Evolutionary conservation across 2,888 invertebrate genomes (phyloP), one percentile per base, ranked within the genome.

Genomic region (Acleris literana): DNA sequence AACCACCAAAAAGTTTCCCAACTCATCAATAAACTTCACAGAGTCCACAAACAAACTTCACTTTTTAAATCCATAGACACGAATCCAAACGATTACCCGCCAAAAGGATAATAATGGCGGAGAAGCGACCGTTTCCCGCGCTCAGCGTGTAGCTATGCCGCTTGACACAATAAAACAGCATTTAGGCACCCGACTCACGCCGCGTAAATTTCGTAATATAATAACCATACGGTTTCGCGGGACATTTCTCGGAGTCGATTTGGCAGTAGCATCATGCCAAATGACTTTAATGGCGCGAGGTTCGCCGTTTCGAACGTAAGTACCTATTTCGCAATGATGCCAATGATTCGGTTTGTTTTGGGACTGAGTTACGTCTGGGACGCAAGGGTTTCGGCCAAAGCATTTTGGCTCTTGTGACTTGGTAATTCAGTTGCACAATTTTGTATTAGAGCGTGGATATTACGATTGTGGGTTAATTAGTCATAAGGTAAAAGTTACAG

Each of bases 91-190:
- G 65, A 60, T 43, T 65, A 60, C 65, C 65, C 65, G 55, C 65
- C 65, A 51, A 65, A 54, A 53, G 33, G 22, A 39, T 22, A 58
- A 64, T 56, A 55, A 65, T 60, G 64, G 60, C 57, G 48, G 55
- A 3, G n/a, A 44, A 49, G 64, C 64, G 60, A 55, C 82, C 81
- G 80, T 77, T 82, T 80, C 82, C 81, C 83, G 81, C 81, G 79
- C 82, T 78, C 83, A 80, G 74, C 86, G 78, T 74, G 72, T 78
- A 76, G 81, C 84, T 80, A 77, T 82, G 78, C 75, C 76, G 73
- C 74, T 82, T 85, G 88, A 88, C 87, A 89, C 87, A 88, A 89
- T 88, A 85, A 88, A 86, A 85, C 78, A 82, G 77, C 83, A 85
- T 85, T 80, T 78, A 82, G 79, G 78, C 76, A 72, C 73, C 70